Evolutionary conservation across 2,113 vertebrate species (phyloP).

Genomic region (Myocastor coypus): DNA sequence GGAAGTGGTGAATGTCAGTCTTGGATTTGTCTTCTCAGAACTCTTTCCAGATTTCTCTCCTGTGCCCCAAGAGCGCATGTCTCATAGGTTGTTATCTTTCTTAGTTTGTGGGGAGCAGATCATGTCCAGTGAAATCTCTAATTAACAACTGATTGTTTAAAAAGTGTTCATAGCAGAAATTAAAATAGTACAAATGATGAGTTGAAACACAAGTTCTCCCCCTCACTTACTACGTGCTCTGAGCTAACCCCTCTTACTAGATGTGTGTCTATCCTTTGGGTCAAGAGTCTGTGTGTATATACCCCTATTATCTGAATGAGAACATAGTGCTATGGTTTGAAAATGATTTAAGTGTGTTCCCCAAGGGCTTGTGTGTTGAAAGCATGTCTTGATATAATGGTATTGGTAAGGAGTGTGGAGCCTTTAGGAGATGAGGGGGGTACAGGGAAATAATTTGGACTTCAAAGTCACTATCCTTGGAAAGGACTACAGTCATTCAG

Average conservation of each 20-base stretch:
- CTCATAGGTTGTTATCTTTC: neutral
- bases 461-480: neutral
- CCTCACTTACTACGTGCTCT: neutral
- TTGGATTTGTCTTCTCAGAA: neutral
- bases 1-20: neutral
- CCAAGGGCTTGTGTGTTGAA: neutral
- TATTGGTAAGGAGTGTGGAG: neutral
- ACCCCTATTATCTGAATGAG: neutral
- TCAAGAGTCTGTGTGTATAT: neutral
- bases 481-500: neutral
- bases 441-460: no score
- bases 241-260: neutral
- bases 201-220: neutral
- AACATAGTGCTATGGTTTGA: neutral
- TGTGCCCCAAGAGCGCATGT: neutral
- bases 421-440: neutral
- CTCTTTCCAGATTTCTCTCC: neutral
- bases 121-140: neutral
- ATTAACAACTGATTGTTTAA: neutral
- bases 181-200: neutral
- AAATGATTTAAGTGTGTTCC: neutral
- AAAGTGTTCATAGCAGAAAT: conserved; percentile 16
- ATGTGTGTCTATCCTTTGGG: neutral
- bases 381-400: neutral
- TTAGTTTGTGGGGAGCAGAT: neutral